Conservation (phyloP, 2,888 invertebrate species). For the Eupeodes luniger region DNA sequence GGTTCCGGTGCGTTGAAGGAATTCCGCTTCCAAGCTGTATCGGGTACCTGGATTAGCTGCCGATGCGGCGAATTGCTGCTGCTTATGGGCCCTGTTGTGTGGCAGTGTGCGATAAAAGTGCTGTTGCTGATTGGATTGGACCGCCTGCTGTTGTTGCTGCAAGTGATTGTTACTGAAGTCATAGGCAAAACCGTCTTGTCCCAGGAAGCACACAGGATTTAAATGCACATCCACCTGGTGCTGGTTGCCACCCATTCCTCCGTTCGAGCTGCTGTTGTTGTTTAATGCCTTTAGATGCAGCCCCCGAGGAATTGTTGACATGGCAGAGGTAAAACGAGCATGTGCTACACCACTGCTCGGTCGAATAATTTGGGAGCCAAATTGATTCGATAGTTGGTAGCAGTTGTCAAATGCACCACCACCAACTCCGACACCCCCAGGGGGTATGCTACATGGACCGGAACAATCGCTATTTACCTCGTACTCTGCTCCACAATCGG, state of each 20-base stretch:
- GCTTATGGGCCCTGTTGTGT: conserved; percentile 86
- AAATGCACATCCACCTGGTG: conserved; percentile 90
- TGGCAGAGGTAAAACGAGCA: conserved; percentile 83
- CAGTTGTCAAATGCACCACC: conserved; percentile 81
- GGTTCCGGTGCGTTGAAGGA: conserved; percentile 85
- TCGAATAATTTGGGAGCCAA: conserved; percentile 85
- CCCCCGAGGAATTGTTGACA: conserved; percentile 85
- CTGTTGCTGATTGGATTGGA: conserved; percentile 80
- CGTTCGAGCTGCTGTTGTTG: conserved; percentile 39
- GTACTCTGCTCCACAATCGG: conserved; percentile 80
- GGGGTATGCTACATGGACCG: conserved; percentile 79
- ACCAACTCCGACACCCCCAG: conserved; percentile 38
- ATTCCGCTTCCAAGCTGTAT: conserved; percentile 88
- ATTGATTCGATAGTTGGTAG: conserved; percentile 85
- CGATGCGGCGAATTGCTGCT: conserved; percentile 81
- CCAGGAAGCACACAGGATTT: conserved; percentile 90
- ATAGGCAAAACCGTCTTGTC: conserved; percentile 90
- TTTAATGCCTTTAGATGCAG: conserved; percentile 83
- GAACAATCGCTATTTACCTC: conserved; percentile 82
- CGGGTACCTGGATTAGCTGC: conserved; percentile 86
- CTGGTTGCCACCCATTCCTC: conserved; percentile 81
- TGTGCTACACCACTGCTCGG: conserved; percentile 78
- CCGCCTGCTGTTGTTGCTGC: conserved; percentile 79
- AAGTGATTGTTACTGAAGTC: conserved; percentile 83
- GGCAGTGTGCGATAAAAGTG: conserved; percentile 91